These are phyloP conservation scores for Eupithecia inturbata DNA, from an alignment of 2,888 invertebrate species.

Conservation along the genomic window DNA sequence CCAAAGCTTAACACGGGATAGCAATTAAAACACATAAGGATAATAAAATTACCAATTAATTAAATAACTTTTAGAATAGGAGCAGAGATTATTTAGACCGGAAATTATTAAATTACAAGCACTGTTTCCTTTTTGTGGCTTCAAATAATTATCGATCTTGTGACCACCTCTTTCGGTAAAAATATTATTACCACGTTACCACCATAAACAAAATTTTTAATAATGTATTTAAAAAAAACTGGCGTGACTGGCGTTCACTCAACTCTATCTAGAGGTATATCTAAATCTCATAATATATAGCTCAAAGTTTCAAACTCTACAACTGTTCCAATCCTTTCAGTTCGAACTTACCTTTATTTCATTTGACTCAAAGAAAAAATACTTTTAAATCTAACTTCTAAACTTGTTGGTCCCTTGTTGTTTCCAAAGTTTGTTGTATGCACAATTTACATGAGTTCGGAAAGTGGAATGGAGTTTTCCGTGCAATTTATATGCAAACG, in stretches of 20 bases:
- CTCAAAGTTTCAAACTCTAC: neutral
- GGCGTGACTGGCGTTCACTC: too few species aligned
- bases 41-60: too few species aligned
- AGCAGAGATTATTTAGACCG: too few species aligned
- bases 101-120: too few species aligned
- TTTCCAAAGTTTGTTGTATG: conserved; percentile 40
- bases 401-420: conserved; percentile 52
- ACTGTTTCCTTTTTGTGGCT: too few species aligned
- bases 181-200: too few species aligned
- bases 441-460: conserved; percentile 47
- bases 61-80: too few species aligned
- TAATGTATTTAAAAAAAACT: too few species aligned
- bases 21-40: too few species aligned
- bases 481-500: conserved; percentile 77
- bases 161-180: neutral
- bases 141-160: neutral
- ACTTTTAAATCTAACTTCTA: conserved; percentile 23
- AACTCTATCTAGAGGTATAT: neutral
- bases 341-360: neutral
- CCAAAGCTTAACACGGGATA: too few species aligned
- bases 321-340: neutral
- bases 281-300: neutral
- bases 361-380: neutral
- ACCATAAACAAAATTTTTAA: too few species aligned
- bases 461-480: conserved; percentile 70